phyloP scores from a whole-genome alignment of 2,113 vertebrate species.

The Oenanthe melanoleuca region DNA sequence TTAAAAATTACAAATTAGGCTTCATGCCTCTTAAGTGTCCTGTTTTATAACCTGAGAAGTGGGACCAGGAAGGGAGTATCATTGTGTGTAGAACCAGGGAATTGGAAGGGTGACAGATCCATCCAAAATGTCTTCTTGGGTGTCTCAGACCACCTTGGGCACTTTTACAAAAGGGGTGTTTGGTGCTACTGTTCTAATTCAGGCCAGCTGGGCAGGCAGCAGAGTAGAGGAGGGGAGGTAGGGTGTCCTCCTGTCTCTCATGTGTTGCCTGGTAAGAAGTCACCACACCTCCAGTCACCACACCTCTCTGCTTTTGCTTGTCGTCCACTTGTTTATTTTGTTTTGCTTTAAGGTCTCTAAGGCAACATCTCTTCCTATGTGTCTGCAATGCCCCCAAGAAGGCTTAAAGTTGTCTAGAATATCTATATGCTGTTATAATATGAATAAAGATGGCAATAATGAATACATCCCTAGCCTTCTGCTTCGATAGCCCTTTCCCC shows the following conservation, averaged over 20 bases:
- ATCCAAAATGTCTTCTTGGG: not conserved
- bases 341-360: not conserved
- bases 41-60: not conserved
- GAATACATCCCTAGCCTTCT: not conserved
- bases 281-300: fast-evolving
- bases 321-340: not conserved
- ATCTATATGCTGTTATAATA: not conserved
- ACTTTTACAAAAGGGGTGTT: not conserved
- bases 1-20: not conserved
- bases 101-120: not conserved
- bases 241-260: not conserved
- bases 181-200: not conserved
- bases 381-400: not conserved
- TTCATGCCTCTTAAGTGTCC: not conserved
- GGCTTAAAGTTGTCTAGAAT: not conserved
- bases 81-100: not conserved
- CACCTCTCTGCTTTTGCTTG: not conserved
- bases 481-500: not conserved
- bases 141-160: not conserved
- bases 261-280: not conserved
- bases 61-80: not conserved
- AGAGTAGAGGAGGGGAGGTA: not conserved
- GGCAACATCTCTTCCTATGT: not conserved
- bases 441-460: not conserved
- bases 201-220: not conserved